Conservation (phyloP, 2,797 vertebrate genomes). For the Fistularia tabacaria region DNA sequence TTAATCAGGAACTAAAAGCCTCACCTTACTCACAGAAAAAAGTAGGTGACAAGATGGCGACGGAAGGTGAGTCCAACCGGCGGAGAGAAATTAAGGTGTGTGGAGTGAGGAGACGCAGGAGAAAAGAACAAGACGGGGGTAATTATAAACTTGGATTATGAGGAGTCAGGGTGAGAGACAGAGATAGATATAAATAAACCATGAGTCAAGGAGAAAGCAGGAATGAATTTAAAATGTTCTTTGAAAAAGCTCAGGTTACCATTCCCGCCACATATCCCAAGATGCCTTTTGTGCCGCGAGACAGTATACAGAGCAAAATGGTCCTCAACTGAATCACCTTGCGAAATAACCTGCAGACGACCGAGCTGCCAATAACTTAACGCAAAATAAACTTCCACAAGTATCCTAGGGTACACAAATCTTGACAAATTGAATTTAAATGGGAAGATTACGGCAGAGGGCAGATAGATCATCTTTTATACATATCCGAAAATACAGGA, state of each 20-base stretch:
- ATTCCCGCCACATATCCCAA: slow-evolving; percentile 24
- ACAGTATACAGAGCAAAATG: slow-evolving; percentile 11
- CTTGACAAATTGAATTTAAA: slow-evolving; percentile 41
- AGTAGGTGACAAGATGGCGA: slow-evolving; percentile 15
- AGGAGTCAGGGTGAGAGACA: slow-evolving; percentile 22
- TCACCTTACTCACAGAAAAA: slow-evolving; percentile 50
- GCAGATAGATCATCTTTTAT: slow-evolving; percentile 23
- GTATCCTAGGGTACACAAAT: slow-evolving; percentile 14
- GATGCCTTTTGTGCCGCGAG: slow-evolving; percentile 21
- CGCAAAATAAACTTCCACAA: slow-evolving; percentile 9
- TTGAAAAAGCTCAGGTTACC: slow-evolving; percentile 26
- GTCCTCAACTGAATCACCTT: slow-evolving; percentile 20
- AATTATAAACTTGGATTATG: slow-evolving; percentile 38
- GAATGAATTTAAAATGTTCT: slow-evolving; percentile 30
- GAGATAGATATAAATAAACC: slow-evolving; percentile 53
- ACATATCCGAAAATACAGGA: slow-evolving; percentile 15
- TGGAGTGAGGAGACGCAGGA: slow-evolving; percentile 11
- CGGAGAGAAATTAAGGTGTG: slow-evolving; percentile 17
- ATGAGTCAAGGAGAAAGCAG: slow-evolving; percentile 25
- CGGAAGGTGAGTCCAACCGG: slow-evolving; percentile 24
- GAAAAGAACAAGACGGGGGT: slow-evolving; percentile 33
- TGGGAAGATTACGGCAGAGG: slow-evolving; percentile 31
- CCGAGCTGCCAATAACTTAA: slow-evolving; percentile 7
- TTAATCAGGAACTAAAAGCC: slow-evolving; percentile 67
- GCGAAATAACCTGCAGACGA: slow-evolving; percentile 12